Evolutionary conservation across 2,888 invertebrate genomes (phyloP).

Genomic region (Colostygia pectinataria): DNA sequence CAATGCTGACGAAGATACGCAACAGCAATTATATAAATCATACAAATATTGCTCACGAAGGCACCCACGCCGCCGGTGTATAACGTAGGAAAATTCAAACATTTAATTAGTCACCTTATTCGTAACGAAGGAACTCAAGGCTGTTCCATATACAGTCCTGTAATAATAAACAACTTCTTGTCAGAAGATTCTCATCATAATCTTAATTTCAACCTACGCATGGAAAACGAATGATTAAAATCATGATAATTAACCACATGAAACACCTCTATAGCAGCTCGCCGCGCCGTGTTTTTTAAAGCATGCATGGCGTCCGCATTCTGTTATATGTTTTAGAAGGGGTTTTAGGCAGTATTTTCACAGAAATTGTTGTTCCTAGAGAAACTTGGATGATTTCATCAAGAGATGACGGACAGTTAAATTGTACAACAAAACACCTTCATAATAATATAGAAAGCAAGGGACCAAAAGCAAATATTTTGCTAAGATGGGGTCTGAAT

Average conservation of each 20-base stretch:
- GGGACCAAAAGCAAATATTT: no score
- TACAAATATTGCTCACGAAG: constrained; percentile 50
- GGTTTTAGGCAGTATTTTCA: no score
- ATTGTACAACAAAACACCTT: no score
- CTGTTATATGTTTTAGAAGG: no score
- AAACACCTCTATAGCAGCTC: constrained; percentile 1
- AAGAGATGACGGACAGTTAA: no score
- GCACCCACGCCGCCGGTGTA: constrained; percentile 66
- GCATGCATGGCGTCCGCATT: no score
- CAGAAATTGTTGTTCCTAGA: no score
- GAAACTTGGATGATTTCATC: no score
- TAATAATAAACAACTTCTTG: constrained; percentile 73
- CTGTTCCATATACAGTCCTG: constrained; percentile 67
- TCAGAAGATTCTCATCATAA: constrained; percentile 75
- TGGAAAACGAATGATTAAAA: constrained; percentile 56
- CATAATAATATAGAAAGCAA: no score
- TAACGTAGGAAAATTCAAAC: constrained; percentile 74
- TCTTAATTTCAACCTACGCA: constrained; percentile 71
- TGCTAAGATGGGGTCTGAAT: no score
- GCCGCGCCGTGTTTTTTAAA: background rate
- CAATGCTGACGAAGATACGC: constrained; percentile 25
- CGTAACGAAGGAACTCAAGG: constrained; percentile 71
- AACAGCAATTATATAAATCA: constrained; percentile 51
- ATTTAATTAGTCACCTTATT: constrained; percentile 77
- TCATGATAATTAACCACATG: constrained; percentile 16